Percentiles rank a stretch among this genome's conserved stretches.
Conservation (phyloP, 2,888 invertebrate genomes). For the Elegia similella region DNA sequence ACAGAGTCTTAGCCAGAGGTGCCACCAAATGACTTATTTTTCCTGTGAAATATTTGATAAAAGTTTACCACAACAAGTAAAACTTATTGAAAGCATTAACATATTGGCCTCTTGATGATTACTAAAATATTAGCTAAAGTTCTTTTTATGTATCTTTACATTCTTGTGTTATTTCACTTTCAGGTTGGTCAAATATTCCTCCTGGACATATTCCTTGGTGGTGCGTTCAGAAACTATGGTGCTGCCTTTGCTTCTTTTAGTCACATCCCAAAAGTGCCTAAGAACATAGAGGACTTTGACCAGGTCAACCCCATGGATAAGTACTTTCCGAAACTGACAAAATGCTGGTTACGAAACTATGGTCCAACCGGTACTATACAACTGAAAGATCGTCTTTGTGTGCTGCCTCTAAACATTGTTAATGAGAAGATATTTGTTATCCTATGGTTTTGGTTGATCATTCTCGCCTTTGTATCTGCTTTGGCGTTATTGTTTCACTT, state of each 20-base stretch:
- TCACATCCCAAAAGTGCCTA: conserved; percentile 54
- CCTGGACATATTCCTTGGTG: conserved; percentile 84
- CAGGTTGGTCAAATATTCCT: conserved; percentile 86
- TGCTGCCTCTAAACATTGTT: conserved; percentile 89
- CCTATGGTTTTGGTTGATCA: conserved; percentile 88
- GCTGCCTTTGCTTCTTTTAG: conserved; percentile 73
- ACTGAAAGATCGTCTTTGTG: conserved; percentile 84
- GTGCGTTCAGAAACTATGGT: conserved; percentile 83
- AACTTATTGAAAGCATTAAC: too few species aligned
- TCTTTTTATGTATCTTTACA: not conserved
- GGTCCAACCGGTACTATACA: conserved; percentile 83
- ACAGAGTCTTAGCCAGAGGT: too few species aligned
- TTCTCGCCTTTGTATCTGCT: conserved; percentile 83
- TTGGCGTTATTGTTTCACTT: conserved; percentile 85
- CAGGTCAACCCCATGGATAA: conserved; percentile 85
- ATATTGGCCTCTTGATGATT: too few species aligned
- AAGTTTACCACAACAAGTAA: too few species aligned
- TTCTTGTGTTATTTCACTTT: not conserved
- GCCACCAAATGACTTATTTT: too few species aligned
- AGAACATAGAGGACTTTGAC: conserved; percentile 49
- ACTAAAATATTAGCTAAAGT: too few species aligned
- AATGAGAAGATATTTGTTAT: conserved; percentile 90
- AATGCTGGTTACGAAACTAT: conserved; percentile 81
- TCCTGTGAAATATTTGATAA: too few species aligned
- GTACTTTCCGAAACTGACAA: conserved; percentile 86